Percentiles rank a stretch among this genome's conserved stretches.
These are phyloP conservation scores for Ceuthmochares aereus DNA, from an alignment of 2,113 vertebrate species.

Conservation along the genomic window DNA sequence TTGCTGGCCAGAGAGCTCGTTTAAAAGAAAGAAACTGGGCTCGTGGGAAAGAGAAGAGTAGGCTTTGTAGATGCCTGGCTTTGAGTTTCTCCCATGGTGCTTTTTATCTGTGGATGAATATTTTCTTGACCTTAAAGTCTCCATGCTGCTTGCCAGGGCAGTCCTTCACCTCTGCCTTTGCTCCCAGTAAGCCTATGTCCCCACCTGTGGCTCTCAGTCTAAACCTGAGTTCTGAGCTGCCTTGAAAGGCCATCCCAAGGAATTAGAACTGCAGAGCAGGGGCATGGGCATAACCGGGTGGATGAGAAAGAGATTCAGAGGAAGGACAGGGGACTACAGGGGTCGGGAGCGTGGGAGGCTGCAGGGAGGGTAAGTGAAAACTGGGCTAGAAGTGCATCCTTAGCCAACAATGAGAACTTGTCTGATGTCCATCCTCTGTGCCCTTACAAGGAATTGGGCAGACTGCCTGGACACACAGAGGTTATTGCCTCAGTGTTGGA, in stretches of 20 bases:
- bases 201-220: neutral
- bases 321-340: neutral
- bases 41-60: neutral
- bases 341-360: too few relatives aligned
- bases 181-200: accelerated
- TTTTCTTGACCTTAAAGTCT: conserved; percentile 1
- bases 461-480: accelerated
- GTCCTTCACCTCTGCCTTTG: conserved; percentile 25
- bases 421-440: neutral
- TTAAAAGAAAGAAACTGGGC: neutral
- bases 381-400: neutral
- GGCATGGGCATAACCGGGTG: accelerated
- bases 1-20: neutral
- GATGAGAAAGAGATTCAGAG: neutral
- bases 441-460: accelerated
- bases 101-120: conserved; percentile 38
- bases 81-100: neutral
- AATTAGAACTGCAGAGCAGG: conserved; percentile 15
- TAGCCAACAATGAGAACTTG: accelerated
- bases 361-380: neutral
- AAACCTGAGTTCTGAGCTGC: neutral
- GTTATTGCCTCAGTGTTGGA: neutral
- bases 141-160: neutral
- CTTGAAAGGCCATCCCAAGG: neutral
- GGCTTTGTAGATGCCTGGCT: neutral